phyloP scores from a whole-genome alignment of 2,113 vertebrate species.

The Thinocorus orbignyianus region DNA sequence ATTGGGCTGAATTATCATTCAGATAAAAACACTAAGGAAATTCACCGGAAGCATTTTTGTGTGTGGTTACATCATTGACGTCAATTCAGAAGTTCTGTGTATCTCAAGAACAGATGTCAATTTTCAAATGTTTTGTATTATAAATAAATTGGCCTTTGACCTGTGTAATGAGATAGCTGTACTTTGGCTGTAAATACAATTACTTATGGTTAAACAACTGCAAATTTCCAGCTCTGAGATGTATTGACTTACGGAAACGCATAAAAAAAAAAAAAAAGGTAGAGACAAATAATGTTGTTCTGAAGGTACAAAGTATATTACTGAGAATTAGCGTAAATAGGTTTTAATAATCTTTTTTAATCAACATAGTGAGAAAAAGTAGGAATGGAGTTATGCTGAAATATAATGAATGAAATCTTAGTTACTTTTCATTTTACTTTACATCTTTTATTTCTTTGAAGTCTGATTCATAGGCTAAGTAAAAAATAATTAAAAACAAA shows the following conservation, averaged over 20 bases:
- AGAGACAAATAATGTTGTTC: not conserved
- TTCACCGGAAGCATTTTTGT: not conserved
- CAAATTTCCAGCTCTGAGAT: not conserved
- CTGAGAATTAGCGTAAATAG: not conserved
- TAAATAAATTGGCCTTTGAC: slow-evolving; percentile 68
- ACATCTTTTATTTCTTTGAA: not conserved
- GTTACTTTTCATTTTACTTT: not conserved
- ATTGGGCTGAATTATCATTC: not conserved
- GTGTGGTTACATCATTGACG: slow-evolving; percentile 62
- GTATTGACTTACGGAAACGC: not conserved
- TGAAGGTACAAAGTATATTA: not conserved
- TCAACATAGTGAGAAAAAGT: not conserved
- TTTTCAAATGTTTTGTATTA: slow-evolving; percentile 67
- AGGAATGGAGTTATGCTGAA: not conserved
- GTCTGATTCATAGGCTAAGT: not conserved
- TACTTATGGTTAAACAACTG: slow-evolving; percentile 21
- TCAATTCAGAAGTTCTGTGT: slow-evolving; percentile 62
- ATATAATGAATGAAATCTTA: not conserved
- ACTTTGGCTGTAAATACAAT: slow-evolving; percentile 58
- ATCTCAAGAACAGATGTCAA: slow-evolving; percentile 65
- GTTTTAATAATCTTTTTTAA: not conserved
- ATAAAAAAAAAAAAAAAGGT: not conserved
- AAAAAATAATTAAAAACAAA: not conserved
- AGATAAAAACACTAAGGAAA: slow-evolving; percentile 35
- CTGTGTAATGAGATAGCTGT: slow-evolving; percentile 4